Base-by-base conservation (phyloP, 2,113 vertebrate genomes). In the Hypanus sabinus region DNA sequence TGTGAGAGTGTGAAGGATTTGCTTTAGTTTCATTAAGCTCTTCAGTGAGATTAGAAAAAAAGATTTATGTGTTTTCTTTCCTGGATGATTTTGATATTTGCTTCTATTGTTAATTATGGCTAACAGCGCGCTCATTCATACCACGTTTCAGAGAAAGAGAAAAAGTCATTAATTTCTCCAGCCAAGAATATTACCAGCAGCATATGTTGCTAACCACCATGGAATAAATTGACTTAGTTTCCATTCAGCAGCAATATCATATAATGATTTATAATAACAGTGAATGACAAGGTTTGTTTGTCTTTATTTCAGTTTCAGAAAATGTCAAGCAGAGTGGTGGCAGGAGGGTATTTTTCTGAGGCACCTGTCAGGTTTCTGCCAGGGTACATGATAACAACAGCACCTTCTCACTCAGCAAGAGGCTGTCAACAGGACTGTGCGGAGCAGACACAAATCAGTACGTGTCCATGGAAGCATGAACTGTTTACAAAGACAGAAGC, bases 291-390 rank as follows among this genome's bases (percentile, higher is more conserved):
- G 91, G 36, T 73, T 73, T 93, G 91, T 93, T 93, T 93, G 91
- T 75, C 91, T 75, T 93, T 93, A 93, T 93, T 93, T 73, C 65
- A 71, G 55, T 73, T 46, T 70, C 0, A 73, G 65, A 70, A 73
- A 93, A 46, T 93, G 91, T 75, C 91, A 73, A 65, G 36, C 27
- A 12, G 68, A 75, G 70, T 27, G 46, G 36, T 75, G 70, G 91
- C 36, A 70, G 68, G 36, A 75, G 65, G 88, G 33, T 92, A 70
- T 46, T 57, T 38, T 71, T 92, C 68, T 36, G 90, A 71, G 68
- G 91, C 91, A 93, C 68, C 91, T 93, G 70, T 93, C 91, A 93
- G 91, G 91, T 93, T 93, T 73, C 36, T 93, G 70, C 91, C 91
- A 73, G 38, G 70, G 91, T 5, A 71, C 68, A 93, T 55, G 91